phyloP scores from a whole-genome alignment of 2,113 vertebrate species.

The Gadus chalcogrammus region DNA sequence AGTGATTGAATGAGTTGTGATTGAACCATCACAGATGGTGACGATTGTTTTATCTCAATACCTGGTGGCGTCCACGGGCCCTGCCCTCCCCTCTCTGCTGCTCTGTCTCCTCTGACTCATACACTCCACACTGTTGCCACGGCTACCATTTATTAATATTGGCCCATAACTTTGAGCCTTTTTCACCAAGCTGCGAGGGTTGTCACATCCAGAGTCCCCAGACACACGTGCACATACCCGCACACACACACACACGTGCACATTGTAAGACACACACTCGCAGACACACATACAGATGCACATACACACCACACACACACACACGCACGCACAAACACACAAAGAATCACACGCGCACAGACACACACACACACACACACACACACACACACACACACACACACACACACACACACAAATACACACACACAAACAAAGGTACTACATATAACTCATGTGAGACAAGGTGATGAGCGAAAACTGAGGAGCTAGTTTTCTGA shows the following conservation, averaged over 20 bases:
- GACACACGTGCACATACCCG: neutral
- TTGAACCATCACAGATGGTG: neutral
- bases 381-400: no score
- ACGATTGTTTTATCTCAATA: neutral
- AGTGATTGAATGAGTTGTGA: neutral
- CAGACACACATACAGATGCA: neutral
- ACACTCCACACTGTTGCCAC: slow-evolving; percentile 71
- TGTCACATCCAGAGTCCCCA: slow-evolving; percentile 25
- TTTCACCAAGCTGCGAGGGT: slow-evolving; percentile 40
- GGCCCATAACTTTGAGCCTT: slow-evolving; percentile 70
- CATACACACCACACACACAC: no score
- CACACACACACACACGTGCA: slow-evolving; percentile 10
- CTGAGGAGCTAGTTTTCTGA: slow-evolving; percentile 17
- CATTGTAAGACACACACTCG: neutral
- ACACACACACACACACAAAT: no score
- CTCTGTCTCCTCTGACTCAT: slow-evolving; percentile 55
- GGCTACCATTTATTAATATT: slow-evolving; percentile 78
- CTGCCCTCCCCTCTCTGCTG: slow-evolving; percentile 59
- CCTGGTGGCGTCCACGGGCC: slow-evolving; percentile 13
- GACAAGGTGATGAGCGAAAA: neutral
- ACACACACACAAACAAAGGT: no score
- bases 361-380: no score
- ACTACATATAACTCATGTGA: no score
- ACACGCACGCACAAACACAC: no score
- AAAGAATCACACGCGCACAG: no score